phyloP scores from a whole-genome alignment of 1,140 invertebrate genomes.

The Drosophila nigromelanica region DNA sequence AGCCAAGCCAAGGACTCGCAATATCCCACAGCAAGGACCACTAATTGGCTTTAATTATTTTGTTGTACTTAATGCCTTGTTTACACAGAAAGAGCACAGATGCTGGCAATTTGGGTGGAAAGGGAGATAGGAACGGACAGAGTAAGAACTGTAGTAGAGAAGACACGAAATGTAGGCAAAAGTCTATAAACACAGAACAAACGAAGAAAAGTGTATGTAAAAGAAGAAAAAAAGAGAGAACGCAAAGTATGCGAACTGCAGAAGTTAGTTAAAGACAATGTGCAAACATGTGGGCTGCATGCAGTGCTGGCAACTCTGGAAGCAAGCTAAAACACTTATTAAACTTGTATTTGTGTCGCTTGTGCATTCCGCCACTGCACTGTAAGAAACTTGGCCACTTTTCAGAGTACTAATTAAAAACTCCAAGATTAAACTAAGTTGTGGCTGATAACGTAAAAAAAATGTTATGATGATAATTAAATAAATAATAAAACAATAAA shows the following conservation, averaged over 20 bases:
- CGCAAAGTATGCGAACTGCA: not conserved
- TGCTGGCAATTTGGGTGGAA: not conserved
- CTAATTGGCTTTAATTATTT: constrained; percentile 83
- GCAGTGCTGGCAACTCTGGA: constrained; percentile 25
- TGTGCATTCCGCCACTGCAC: constrained; percentile 27
- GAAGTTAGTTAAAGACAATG: constrained; percentile 65
- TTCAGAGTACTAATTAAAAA: too few relatives aligned
- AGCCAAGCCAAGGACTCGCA: constrained; percentile 38
- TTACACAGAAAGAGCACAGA: constrained; percentile 42
- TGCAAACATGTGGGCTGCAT: constrained; percentile 56
- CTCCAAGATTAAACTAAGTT: too few relatives aligned
- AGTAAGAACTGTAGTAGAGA: not conserved
- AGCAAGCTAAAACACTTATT: constrained; percentile 55
- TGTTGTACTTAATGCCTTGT: constrained; percentile 79
- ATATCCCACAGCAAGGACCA: constrained; percentile 62
- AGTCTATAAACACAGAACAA: constrained; percentile 6
- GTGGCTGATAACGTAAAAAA: too few relatives aligned
- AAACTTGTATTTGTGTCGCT: constrained; percentile 77
- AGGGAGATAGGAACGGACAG: not conserved
- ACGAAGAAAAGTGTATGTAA: not conserved
- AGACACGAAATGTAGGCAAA: constrained; percentile 2
- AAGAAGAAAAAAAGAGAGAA: constrained; percentile 15
- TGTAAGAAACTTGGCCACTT: too few relatives aligned
- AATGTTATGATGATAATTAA: too few relatives aligned
- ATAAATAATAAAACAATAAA: too few relatives aligned